Conservation (phyloP, 2,888 invertebrate genomes). For the Diaphora mendica region DNA sequence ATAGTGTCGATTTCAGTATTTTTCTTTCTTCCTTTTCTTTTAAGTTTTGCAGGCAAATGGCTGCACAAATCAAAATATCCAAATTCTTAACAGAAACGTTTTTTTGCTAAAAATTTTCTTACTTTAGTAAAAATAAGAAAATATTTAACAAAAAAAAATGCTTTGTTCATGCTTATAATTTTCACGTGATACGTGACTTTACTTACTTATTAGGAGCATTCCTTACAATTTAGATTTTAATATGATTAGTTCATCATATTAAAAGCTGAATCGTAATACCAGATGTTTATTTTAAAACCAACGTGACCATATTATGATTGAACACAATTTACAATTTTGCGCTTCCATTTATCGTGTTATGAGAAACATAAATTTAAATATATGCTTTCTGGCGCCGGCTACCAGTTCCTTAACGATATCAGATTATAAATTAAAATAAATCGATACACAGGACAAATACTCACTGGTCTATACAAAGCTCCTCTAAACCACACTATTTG, state of each 20-base stretch:
- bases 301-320: conserved; percentile 23
- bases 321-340: conserved; percentile 12
- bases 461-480: not conserved
- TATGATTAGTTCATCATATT: conserved; percentile 7
- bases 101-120: not conserved
- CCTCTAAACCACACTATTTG: not conserved
- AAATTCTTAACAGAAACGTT: not conserved
- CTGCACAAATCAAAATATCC: no score
- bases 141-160: no score
- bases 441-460: conserved; percentile 8
- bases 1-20: no score
- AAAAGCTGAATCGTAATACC: conserved; percentile 15
- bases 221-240: not conserved
- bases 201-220: not conserved
- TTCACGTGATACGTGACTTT: conserved; percentile 2
- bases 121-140: no score
- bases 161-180: not conserved
- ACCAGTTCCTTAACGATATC: conserved; percentile 39
- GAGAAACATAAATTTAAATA: conserved; percentile 30
- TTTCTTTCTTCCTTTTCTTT: no score
- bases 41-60: no score
- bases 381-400: conserved; percentile 47
- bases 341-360: conserved; percentile 25
- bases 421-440: conserved; percentile 22
- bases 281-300: conserved; percentile 24